Percentiles rank a stretch among this genome's conserved stretches.
Evolutionary conservation across 2,113 vertebrate species (phyloP).

Genomic region (Pseudorasbora parva): DNA sequence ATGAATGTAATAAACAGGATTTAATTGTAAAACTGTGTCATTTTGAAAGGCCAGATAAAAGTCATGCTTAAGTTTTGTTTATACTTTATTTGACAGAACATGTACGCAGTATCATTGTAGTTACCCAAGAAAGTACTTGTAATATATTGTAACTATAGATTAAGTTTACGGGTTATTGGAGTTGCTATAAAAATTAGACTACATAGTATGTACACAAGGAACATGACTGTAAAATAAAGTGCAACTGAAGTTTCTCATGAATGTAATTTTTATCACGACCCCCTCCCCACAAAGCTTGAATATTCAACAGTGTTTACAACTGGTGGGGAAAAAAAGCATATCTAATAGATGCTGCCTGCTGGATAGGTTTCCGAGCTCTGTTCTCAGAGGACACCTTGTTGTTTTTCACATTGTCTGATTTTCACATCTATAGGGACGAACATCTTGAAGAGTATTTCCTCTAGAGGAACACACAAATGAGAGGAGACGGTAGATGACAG

Average conservation of each 20-base stretch:
- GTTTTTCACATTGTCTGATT: conserved; percentile 44
- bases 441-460: conserved; percentile 46
- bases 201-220: too few species aligned
- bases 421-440: conserved; percentile 46
- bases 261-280: background rate
- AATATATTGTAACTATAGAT: too few species aligned
- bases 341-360: conserved; percentile 26
- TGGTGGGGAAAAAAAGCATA: background rate
- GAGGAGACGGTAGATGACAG: conserved; percentile 37
- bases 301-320: conserved; percentile 43
- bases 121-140: too few species aligned
- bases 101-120: too few species aligned
- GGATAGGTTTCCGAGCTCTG: conserved; percentile 2
- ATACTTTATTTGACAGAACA: too few species aligned
- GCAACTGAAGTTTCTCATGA: background rate
- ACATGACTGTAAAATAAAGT: too few species aligned
- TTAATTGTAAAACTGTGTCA: background rate
- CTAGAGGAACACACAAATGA: conserved; percentile 51
- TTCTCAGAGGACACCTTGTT: conserved; percentile 37
- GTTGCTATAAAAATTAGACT: too few species aligned
- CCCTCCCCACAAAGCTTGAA: background rate
- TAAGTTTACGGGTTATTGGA: too few species aligned
- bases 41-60: conserved; percentile 20
- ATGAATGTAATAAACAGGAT: background rate
- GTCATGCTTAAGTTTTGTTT: background rate